Evolutionary conservation across 1,140 invertebrate species (phyloP).

Genomic region (Zaprionus nigranus): DNA sequence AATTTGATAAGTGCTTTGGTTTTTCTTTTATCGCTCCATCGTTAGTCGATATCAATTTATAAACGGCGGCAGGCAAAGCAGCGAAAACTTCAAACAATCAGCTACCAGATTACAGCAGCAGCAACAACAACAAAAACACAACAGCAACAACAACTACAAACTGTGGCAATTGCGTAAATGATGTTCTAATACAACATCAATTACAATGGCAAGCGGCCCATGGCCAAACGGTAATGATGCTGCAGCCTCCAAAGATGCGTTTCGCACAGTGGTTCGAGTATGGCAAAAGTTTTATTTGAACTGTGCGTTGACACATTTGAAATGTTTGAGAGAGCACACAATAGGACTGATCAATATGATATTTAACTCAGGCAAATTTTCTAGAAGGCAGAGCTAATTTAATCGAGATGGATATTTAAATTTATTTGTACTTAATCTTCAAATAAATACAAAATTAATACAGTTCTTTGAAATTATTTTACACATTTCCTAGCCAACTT

Average conservation of each 20-base stretch:
- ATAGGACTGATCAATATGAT: background rate
- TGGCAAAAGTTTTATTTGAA: background rate
- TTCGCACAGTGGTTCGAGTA: constrained; percentile 27
- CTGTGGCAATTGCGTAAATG: constrained; percentile 79
- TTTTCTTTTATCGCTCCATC: constrained; percentile 30
- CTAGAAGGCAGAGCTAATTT: too few relatives aligned
- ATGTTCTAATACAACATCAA: constrained; percentile 83
- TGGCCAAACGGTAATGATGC: constrained; percentile 74
- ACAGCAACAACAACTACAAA: constrained; percentile 45
- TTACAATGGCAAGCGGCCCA: constrained; percentile 81
- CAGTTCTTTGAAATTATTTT: too few relatives aligned
- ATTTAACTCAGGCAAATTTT: background rate
- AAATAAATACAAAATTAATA: too few relatives aligned
- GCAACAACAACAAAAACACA: constrained; percentile 33
- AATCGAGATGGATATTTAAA: too few relatives aligned
- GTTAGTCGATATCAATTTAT: constrained; percentile 41
- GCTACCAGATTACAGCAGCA: constrained; percentile 38
- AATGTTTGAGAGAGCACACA: background rate
- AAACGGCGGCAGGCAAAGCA: constrained; percentile 37
- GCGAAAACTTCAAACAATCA: constrained; percentile 36
- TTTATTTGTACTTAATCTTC: too few relatives aligned
- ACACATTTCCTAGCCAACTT: too few relatives aligned
- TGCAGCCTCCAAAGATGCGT: constrained; percentile 70
- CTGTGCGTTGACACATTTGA: background rate
- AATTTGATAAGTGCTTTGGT: constrained; percentile 36